These are phyloP conservation scores for Petrocephalus microphthalmus DNA, from an alignment of 2,113 vertebrate genomes.

Conservation along the genomic window DNA sequence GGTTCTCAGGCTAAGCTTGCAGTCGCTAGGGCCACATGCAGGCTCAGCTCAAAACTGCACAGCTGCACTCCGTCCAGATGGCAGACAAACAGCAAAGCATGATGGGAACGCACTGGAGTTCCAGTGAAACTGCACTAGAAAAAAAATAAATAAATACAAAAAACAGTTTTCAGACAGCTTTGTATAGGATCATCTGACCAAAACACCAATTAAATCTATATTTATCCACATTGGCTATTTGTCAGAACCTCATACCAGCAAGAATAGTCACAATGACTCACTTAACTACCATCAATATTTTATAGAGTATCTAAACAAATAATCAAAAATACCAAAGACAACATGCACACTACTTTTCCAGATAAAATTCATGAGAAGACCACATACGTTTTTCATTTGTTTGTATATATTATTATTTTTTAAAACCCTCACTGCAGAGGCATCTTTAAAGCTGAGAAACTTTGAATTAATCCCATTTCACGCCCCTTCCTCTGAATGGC, in stretches of 20 bases:
- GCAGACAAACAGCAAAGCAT: background rate
- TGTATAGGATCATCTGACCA: background rate
- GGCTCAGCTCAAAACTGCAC: background rate
- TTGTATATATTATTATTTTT: background rate
- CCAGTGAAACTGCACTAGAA: background rate
- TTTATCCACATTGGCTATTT: background rate
- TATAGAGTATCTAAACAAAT: background rate
- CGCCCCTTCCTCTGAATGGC: slow-evolving; percentile 41
- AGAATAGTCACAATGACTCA: background rate
- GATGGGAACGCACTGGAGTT: background rate
- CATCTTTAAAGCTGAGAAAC: slow-evolving; percentile 27
- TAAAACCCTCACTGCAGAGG: slow-evolving; percentile 18
- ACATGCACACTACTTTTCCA: background rate
- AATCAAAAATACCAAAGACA: background rate
- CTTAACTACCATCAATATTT: background rate
- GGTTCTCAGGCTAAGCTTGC: background rate
- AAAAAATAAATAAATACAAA: background rate
- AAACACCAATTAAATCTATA: background rate
- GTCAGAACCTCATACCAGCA: background rate
- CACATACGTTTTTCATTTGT: background rate
- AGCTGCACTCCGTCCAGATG: background rate
- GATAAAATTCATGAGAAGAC: background rate
- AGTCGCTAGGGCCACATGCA: background rate
- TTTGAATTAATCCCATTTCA: slow-evolving; percentile 51
- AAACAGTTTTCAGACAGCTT: background rate